Percentiles rank a stretch among this genome's conserved stretches.
These are phyloP conservation scores for Polyergus mexicanus DNA, from an alignment of 1,140 invertebrate species.

Conservation along the genomic window DNA sequence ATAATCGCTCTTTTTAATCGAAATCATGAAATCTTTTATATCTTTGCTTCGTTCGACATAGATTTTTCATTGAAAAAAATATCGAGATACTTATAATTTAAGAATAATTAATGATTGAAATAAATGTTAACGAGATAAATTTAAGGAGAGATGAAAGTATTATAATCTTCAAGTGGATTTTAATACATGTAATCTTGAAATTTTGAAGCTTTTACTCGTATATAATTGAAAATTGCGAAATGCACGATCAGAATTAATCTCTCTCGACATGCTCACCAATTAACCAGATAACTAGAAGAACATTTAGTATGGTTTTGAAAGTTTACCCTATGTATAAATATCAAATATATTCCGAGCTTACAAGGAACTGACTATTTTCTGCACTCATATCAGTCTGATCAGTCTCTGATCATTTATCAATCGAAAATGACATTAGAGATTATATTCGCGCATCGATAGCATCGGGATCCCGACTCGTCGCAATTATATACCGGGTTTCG, in stretches of 20 bases:
- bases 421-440: neutral
- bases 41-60: neutral
- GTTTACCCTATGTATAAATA: neutral
- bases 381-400: neutral
- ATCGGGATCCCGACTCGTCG: neutral
- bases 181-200: neutral
- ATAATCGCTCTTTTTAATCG: neutral
- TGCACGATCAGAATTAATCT: neutral
- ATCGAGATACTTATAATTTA: neutral
- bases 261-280: neutral
- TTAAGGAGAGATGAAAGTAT: neutral
- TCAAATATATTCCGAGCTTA: neutral
- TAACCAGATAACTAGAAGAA: neutral
- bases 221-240: neutral
- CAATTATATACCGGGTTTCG: conserved; percentile 38
- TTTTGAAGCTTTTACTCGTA: neutral
- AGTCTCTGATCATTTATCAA: neutral
- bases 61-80: neutral
- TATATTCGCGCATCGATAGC: conserved; percentile 1
- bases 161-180: neutral
- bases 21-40: no score
- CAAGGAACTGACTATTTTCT: neutral
- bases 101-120: neutral
- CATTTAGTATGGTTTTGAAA: neutral
- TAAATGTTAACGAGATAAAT: neutral